These are phyloP conservation scores for Clupea harengus DNA, from an alignment of 2,113 vertebrate genomes.

Conservation along the genomic window DNA sequence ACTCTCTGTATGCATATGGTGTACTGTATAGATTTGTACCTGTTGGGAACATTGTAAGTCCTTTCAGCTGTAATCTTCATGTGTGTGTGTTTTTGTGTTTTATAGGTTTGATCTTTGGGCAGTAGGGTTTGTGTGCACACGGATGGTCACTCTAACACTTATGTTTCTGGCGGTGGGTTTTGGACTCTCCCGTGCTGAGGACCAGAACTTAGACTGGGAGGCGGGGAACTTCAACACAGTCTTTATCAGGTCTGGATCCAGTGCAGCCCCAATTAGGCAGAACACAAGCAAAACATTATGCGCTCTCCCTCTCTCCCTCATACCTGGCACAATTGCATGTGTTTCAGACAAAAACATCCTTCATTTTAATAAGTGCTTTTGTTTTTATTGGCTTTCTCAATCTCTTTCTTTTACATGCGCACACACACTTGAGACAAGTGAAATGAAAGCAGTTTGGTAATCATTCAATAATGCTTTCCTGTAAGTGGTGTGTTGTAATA, in stretches of 20 bases:
- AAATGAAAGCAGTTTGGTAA: no score
- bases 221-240: constrained; percentile 90
- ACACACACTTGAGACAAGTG: neutral
- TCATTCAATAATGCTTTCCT: neutral
- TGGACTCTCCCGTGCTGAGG: constrained; percentile 85
- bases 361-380: neutral
- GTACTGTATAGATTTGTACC: neutral
- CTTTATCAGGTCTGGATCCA: constrained; percentile 79
- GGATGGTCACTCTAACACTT: constrained; percentile 89
- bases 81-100: neutral
- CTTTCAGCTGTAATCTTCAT: neutral
- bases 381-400: neutral
- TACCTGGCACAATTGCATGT: neutral
- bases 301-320: neutral
- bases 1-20: neutral
- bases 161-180: constrained; percentile 92
- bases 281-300: neutral
- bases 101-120: constrained; percentile 91
- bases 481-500: neutral
- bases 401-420: neutral
- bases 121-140: constrained; percentile 84
- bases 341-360: neutral
- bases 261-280: neutral
- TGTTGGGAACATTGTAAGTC: neutral
- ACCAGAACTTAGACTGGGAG: constrained; percentile 83